Base-by-base conservation (phyloP, 2,888 invertebrate genomes). In the Parnassius mnemosyne region DNA sequence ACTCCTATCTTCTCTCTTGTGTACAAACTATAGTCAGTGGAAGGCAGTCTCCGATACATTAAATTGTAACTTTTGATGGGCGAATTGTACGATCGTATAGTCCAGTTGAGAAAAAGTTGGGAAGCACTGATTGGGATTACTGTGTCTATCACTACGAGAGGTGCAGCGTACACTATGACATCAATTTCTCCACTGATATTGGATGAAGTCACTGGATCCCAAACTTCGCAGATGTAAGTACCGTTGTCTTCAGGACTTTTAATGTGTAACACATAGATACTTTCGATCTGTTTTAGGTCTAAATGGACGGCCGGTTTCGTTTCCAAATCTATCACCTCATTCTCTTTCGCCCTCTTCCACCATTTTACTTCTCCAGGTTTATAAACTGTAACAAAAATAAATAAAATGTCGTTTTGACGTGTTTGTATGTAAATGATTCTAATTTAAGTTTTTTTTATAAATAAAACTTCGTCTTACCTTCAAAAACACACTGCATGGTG, bases 71-170 rank as follows among this genome's bases (percentile, higher is more conserved):
- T 79, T 68, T 89, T 87, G 20, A 96, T 92, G 0, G 94, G 94
- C 57, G 94, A 94, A 76, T 97, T 97, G 66, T 95, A 95, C 65
- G 95, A 93, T 64, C 94, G 93, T 0, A 96, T 93, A 0, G 96
- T 96, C 97, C 97, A 97, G 77, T 96, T 97, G 1, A 97, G 79
- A 80, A 93, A 97, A 53, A 97, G 93, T 79, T 95, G 94, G 9
- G 93, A 93, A 0, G 94, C 93, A 58, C 95, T 96, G 16, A 97
- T 95, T 0, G 96, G 94, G 79, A 95, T 95, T 0, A 95, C 94
- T 64, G 93, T 93, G 72, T 95, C 94, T 67, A 96, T 93, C 56
- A 87, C 92, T 1, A 96, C 92, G 78, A 94, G 93, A 0, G 97
- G 97, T 63, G 93, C 92, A 69, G 95, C 95, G 69, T 94, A 90